A percentile compares a stretch with the other conserved stretches of the same genome.
Conservation (phyloP, 2,888 invertebrate species). For the Hyposoter didymator region DNA sequence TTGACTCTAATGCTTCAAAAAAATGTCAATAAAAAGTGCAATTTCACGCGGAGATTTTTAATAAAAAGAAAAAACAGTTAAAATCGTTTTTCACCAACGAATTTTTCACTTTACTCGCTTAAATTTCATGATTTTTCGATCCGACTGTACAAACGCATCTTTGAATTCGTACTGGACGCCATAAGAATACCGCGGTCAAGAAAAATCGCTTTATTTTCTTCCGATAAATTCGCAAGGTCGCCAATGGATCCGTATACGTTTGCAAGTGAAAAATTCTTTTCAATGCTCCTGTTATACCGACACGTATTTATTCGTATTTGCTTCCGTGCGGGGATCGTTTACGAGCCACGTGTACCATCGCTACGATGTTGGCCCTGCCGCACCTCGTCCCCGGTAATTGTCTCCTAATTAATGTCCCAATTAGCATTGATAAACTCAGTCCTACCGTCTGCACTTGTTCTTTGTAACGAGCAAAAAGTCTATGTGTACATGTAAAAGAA, state of each 20-base stretch:
- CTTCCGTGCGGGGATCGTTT: conserved; percentile 19
- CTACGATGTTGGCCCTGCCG: conserved; percentile 55
- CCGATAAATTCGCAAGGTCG: conserved; percentile 48
- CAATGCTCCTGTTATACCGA: conserved; percentile 47
- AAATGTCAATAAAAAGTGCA: conserved; percentile 24
- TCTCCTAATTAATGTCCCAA: conserved; percentile 67
- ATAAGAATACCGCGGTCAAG: background rate
- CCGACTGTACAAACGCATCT: conserved; percentile 5
- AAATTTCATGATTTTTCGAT: conserved; percentile 5
- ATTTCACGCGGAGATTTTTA: conserved; percentile 38
- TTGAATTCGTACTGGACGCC: conserved; percentile 5
- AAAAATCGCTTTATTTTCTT: conserved; percentile 5
- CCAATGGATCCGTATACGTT: conserved; percentile 21
- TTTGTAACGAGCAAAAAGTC: conserved; percentile 32
- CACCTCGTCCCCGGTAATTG: conserved; percentile 59
- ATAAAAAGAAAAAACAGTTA: background rate
- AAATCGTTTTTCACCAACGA: background rate
- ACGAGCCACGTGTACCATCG: conserved; percentile 19
- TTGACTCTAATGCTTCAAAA: conserved; percentile 22
- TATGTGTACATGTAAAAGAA: background rate
- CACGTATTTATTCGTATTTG: conserved; percentile 56
- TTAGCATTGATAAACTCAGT: conserved; percentile 66
- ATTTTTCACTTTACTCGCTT: background rate
- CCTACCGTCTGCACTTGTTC: conserved; percentile 38
- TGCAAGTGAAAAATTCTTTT: conserved; percentile 27